phyloP scores from a whole-genome alignment of 2,113 vertebrate species.

The Chauna torquata region DNA sequence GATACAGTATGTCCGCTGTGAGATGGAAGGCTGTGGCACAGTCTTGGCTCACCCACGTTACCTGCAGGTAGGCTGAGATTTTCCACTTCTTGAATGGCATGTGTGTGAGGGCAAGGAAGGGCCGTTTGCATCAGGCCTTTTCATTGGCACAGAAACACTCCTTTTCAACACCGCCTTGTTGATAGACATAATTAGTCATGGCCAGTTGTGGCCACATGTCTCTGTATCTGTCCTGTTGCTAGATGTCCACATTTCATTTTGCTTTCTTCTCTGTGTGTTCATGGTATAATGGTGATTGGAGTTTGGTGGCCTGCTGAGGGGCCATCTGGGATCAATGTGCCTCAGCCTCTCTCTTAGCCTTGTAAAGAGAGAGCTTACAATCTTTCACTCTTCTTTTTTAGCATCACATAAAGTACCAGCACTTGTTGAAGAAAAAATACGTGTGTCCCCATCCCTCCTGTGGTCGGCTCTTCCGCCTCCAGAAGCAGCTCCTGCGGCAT shows the following conservation, averaged over 20 bases:
- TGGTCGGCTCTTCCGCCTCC: slow-evolving; percentile 94
- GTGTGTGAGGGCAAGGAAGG: not conserved
- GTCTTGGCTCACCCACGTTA: slow-evolving; percentile 96
- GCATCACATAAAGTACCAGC: slow-evolving; percentile 99
- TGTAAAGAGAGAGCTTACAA: not conserved
- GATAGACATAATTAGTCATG: not conserved
- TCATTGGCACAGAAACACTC: not conserved
- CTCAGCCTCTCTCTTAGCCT: not conserved
- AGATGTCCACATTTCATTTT: not conserved
- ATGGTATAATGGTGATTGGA: not conserved
- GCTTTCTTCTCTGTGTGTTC: not conserved
- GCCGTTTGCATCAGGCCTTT: not conserved
- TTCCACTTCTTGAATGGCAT: not conserved
- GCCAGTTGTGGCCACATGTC: not conserved
- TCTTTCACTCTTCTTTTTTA: slow-evolving; percentile 55
- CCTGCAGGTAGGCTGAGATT: slow-evolving; percentile 84
- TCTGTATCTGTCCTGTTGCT: not conserved
- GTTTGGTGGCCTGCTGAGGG: not conserved
- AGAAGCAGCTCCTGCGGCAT: slow-evolving; percentile 96
- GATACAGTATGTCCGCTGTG: slow-evolving; percentile 96
- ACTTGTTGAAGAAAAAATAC: slow-evolving; percentile 97
- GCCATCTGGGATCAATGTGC: not conserved
- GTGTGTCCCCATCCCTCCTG: slow-evolving; percentile 97
- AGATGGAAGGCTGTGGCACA: slow-evolving; percentile 97
- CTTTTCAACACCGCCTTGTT: not conserved